phyloP scores from a whole-genome alignment of 2,888 invertebrate genomes.

The Apomyelois bistriatella region DNA sequence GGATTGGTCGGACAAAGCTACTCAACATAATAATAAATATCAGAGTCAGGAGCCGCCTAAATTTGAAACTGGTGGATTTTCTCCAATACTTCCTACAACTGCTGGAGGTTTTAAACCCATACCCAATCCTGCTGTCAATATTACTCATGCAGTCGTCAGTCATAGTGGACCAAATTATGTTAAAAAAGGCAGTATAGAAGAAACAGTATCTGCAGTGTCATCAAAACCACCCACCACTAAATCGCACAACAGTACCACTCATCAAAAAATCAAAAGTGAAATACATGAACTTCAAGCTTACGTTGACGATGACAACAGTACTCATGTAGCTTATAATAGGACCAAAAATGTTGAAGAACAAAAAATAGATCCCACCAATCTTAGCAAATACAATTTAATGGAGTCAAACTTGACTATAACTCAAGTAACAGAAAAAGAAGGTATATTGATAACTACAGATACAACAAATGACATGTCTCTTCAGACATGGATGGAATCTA shows the following conservation, averaged over 20 bases:
- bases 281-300: constrained; percentile 68
- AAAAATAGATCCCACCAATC: constrained; percentile 54
- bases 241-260: constrained; percentile 51
- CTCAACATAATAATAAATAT: constrained; percentile 54
- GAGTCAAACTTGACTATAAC: constrained; percentile 68
- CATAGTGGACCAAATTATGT: constrained; percentile 37
- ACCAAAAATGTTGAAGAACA: constrained; percentile 69
- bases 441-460: constrained; percentile 66
- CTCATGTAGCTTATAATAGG: constrained; percentile 64
- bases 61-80: constrained; percentile 88
- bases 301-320: constrained; percentile 60
- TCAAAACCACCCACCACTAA: constrained; percentile 43
- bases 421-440: constrained; percentile 69
- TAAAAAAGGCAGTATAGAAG: constrained; percentile 38
- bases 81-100: constrained; percentile 85
- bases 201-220: constrained; percentile 37
- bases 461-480: constrained; percentile 65
- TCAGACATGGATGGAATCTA: constrained; percentile 66
- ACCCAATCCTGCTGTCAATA: constrained; percentile 60
- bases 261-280: constrained; percentile 66
- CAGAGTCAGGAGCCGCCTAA: constrained; percentile 75
- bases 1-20: constrained; percentile 62
- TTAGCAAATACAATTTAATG: constrained; percentile 67
- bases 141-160: constrained; percentile 37
- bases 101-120: constrained; percentile 87